A percentile compares a stretch with the other conserved stretches of the same genome.
phyloP scores from a whole-genome alignment of 64 coral and sea anemone genomes.

The Acropora yongei region DNA sequence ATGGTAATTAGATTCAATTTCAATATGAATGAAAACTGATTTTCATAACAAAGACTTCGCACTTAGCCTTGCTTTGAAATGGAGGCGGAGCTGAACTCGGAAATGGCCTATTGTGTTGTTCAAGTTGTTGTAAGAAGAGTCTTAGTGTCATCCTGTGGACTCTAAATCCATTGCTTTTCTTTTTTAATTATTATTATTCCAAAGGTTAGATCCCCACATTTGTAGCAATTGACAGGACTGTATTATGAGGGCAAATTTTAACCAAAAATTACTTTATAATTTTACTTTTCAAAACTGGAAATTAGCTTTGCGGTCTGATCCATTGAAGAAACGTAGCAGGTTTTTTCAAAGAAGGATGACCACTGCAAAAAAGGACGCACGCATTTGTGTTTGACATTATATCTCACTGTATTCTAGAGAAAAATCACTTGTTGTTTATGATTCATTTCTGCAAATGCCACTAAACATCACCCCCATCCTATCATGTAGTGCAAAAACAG shows the following conservation, averaged over 20 bases:
- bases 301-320: slow-evolving; percentile 22
- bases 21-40: too few species aligned
- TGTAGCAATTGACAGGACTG: background rate
- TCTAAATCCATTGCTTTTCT: background rate
- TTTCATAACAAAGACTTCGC: too few species aligned
- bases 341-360: background rate
- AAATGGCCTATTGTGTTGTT: background rate
- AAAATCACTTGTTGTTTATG: background rate
- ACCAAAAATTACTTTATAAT: slow-evolving; percentile 10
- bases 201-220: background rate
- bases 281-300: slow-evolving; percentile 30
- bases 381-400: background rate
- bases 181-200: background rate
- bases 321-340: slow-evolving; percentile 14
- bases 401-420: background rate
- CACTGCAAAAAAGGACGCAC: background rate
- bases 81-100: too few species aligned
- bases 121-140: background rate
- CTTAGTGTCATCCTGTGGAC: background rate
- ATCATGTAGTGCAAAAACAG: background rate
- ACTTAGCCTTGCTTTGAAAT: too few species aligned
- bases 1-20: too few species aligned
- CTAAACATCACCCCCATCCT: background rate
- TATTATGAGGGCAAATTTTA: background rate
- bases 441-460: background rate